These are phyloP conservation scores for Corythucha ciliata DNA, from an alignment of 2,888 invertebrate genomes.

Conservation along the genomic window DNA sequence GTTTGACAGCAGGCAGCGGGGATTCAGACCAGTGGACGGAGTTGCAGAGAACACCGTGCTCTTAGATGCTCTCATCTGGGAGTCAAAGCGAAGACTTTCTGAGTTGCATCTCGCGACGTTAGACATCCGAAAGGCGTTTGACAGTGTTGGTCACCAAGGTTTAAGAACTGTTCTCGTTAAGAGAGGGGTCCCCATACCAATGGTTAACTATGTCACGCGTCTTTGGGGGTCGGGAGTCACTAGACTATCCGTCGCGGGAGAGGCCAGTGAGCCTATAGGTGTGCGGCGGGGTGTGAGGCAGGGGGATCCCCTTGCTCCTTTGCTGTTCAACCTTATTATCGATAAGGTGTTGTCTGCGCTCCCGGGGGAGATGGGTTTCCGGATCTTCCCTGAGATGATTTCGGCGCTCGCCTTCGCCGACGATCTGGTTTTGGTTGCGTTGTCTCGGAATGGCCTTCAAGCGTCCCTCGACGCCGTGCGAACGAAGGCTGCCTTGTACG, in stretches of 20 bases:
- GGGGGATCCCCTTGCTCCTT: conserved; percentile 41
- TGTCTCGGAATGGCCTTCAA: neutral
- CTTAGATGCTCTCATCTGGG: conserved; percentile 35
- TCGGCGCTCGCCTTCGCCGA: conserved; percentile 4
- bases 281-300: conserved; percentile 41
- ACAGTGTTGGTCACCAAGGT: conserved; percentile 38
- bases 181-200: conserved; percentile 38
- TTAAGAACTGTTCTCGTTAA: conserved; percentile 36
- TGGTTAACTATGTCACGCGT: conserved; percentile 39
- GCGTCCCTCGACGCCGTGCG: neutral
- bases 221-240: too few relatives aligned
- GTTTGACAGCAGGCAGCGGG: conserved; percentile 10
- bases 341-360: conserved; percentile 25
- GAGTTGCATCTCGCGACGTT: conserved; percentile 9
- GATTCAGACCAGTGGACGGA: neutral
- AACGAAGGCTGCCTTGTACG: neutral
- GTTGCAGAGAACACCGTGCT: conserved; percentile 36
- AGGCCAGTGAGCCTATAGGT: neutral
- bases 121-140: conserved; percentile 44
- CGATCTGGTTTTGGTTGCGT: conserved; percentile 3
- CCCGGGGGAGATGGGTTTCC: conserved; percentile 17
- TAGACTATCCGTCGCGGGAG: conserved; percentile 8
- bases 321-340: conserved; percentile 39
- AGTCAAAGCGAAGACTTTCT: neutral
- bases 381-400: conserved; percentile 26